Evolutionary conservation across 2,888 invertebrate genomes (phyloP).

Genomic region (Napeogenes inachia): DNA sequence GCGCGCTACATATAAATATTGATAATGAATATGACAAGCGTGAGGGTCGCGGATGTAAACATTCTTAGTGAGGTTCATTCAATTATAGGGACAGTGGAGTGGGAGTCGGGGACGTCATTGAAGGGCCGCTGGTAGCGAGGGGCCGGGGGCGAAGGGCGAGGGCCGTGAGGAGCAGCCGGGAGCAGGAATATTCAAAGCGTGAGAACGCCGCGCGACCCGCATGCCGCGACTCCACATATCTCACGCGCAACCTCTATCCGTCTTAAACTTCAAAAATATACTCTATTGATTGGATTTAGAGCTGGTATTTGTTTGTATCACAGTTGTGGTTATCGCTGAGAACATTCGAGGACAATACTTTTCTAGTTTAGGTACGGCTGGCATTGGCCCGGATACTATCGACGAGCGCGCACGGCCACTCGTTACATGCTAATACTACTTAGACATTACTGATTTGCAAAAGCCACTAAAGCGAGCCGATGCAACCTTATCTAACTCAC

Average conservation of each 20-base stretch:
- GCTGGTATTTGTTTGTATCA: conserved; percentile 42
- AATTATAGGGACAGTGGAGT: conserved; percentile 62
- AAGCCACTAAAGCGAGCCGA: no score
- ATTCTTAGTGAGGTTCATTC: conserved; percentile 67
- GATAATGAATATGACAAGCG: conserved; percentile 14
- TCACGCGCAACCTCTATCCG: conserved; percentile 72
- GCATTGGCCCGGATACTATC: conserved; percentile 75
- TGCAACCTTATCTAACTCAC: no score
- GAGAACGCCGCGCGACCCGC: conserved; percentile 77
- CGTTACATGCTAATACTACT: conserved; percentile 33
- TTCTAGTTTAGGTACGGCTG: conserved; percentile 76
- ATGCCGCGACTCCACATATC: conserved; percentile 77
- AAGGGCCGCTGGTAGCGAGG: conserved; percentile 55
- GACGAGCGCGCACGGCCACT: conserved; percentile 69
- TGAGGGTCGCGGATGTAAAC: conserved; percentile 55
- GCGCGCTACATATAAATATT: conserved; percentile 3
- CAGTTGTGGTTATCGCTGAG: conserved; percentile 67
- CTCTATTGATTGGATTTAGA: conserved; percentile 47
- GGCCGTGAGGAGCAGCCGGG: conserved; percentile 51
- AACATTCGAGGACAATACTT: conserved; percentile 77
- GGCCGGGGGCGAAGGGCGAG: conserved; percentile 32
- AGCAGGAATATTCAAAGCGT: conserved; percentile 77
- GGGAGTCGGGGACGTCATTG: conserved; percentile 69
- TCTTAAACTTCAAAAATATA: conserved; percentile 41
- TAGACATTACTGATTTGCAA: no score